Conservation (phyloP, 2,888 invertebrate genomes). For the Tipula unca region DNA sequence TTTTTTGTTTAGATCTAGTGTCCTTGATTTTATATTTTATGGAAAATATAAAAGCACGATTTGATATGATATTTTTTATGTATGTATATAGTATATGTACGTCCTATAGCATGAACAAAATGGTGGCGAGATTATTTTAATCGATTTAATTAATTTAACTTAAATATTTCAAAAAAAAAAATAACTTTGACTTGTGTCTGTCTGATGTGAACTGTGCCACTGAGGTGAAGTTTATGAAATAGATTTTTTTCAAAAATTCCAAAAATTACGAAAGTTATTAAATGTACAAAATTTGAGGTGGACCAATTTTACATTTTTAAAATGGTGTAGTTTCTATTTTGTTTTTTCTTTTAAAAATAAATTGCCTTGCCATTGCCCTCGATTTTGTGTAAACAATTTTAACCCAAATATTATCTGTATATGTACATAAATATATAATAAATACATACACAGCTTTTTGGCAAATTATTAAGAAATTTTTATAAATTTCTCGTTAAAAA, state of each 20-base stretch:
- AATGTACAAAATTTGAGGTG: background rate
- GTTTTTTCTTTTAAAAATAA: background rate
- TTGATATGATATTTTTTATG: background rate
- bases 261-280: background rate
- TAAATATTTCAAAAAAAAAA: background rate
- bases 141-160: background rate
- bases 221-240: background rate
- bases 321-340: background rate
- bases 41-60: background rate
- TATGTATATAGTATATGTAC: background rate
- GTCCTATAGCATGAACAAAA: background rate
- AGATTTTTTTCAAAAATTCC: background rate
- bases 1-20: background rate
- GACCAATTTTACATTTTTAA: background rate
- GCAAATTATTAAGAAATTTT: background rate
- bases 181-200: background rate
- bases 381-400: background rate
- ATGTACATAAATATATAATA: background rate
- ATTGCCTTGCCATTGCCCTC: slow-evolving; percentile 8
- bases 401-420: background rate
- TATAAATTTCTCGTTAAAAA: background rate
- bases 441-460: background rate
- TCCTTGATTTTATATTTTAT: background rate
- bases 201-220: background rate
- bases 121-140: background rate